Evolutionary conservation across 2,888 invertebrate species (phyloP).

Genomic region (Eilema depressum): DNA sequence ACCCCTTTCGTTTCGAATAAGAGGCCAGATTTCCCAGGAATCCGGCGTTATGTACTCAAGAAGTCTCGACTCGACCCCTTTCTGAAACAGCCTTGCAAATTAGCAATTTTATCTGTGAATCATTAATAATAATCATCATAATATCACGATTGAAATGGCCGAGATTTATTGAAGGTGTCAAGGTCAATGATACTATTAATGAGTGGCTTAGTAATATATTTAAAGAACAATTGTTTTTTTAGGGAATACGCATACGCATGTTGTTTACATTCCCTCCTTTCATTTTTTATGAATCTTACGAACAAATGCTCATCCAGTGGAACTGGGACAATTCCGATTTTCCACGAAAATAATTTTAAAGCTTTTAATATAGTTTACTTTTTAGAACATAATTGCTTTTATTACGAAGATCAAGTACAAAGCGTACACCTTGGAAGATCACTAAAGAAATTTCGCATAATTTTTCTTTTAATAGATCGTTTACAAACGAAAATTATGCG

Average conservation of each 20-base stretch:
- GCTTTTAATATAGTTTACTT: too few species aligned
- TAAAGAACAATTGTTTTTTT: neutral
- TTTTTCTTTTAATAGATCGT: neutral
- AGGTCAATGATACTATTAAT: neutral
- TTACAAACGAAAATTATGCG: neutral
- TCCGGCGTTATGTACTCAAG: neutral
- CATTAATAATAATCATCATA: too few species aligned
- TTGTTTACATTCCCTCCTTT: too few species aligned
- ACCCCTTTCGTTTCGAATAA: neutral
- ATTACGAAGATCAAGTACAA: neutral
- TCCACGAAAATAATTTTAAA: neutral
- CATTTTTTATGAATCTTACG: neutral
- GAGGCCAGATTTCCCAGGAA: neutral
- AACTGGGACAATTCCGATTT: neutral
- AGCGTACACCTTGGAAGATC: neutral
- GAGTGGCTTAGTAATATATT: neutral
- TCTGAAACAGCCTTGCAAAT: neutral
- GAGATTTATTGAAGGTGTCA: conserved; percentile 1
- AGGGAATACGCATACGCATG: too few species aligned
- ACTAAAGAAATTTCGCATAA: neutral
- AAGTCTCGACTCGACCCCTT: neutral
- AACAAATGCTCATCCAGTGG: neutral
- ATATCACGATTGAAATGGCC: neutral
- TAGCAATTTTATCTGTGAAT: neutral
- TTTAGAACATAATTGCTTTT: neutral